Base-by-base conservation (phyloP, 1,140 invertebrate genomes). In the Cephus cinctus region DNA sequence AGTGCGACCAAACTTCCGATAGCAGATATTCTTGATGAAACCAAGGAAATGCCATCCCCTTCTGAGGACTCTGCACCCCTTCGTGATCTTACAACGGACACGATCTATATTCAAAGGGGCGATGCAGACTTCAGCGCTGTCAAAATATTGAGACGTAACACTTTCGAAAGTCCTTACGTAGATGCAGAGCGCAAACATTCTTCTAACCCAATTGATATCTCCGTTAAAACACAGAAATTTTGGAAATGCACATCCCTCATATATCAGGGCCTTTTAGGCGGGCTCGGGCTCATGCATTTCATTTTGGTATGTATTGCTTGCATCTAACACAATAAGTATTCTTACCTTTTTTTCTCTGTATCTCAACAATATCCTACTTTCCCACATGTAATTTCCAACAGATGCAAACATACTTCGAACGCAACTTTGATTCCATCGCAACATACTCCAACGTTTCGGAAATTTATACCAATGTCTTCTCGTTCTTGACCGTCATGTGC, bases 241-340 rank as follows among this genome's bases (percentile, higher is more conserved):
- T 73, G 67, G 65, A 67, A 53, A 30, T 60, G 57, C 34, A 54
- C 52, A 4, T 67, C 70, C 1, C 58, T 71, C 31, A 59, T 74
- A 52, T 69, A 59, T 58, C 74, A 77, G 51, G 75, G 74, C 21
- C 57, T 76, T 25, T 48, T 76, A 4, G 71, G 65, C 18, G 74
- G 74, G 35, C 72, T 76, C 57, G 63, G 72, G 8, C 43, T 76
- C 4, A 56, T 73, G 52, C 75, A 77, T 43, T 62, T 76, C 11
- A 61, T 74, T 36, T 51, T 73, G 52, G 74, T 72, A 36, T 58
- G 54, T 57, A 19, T 21, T 35, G 12, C 34, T 16, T 9, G 18
- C 11, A 39, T 9, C n/a, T 14, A 23, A 27, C 14, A 31, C 6
- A 36, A n/a, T n/a, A n/a, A n/a, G n/a, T n/a, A n/a, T n/a, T n/a